Evolutionary conservation across 2,888 invertebrate species (phyloP).

Genomic region (Brenthis daphne): DNA sequence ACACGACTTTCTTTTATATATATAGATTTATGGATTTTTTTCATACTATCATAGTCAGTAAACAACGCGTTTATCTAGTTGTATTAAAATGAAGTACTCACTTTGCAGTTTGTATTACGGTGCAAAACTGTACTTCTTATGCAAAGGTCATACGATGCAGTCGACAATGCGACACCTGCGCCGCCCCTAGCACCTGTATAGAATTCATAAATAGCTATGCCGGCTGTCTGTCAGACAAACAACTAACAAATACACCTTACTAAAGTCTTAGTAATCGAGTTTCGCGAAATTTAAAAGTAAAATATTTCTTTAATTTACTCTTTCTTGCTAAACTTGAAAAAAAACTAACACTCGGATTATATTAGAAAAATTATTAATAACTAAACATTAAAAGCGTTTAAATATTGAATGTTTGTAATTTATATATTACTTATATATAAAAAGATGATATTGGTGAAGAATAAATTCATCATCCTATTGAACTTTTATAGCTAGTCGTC

Average conservation of each 20-base stretch:
- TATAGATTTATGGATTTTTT: not conserved
- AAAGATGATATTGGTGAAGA: constrained; percentile 14
- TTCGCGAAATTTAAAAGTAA: not conserved
- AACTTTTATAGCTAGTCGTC: constrained; percentile 17
- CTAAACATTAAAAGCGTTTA: not conserved
- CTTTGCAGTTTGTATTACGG: constrained; percentile 32
- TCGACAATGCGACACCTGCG: constrained; percentile 74
- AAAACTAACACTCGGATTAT: no score
- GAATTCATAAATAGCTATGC: constrained; percentile 71
- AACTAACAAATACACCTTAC: constrained; percentile 13
- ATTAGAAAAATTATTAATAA: no score
- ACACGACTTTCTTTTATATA: no score
- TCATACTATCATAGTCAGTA: not conserved
- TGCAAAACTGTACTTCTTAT: constrained; percentile 63
- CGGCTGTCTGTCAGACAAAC: constrained; percentile 51
- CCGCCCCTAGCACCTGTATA: constrained; percentile 64
- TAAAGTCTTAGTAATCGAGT: not conserved
- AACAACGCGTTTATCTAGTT: constrained; percentile 21
- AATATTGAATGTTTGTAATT: not conserved
- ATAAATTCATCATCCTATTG: constrained; percentile 18
- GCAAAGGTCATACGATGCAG: constrained; percentile 69
- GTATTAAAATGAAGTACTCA: constrained; percentile 23
- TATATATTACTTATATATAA: not conserved
- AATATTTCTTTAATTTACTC: not conserved
- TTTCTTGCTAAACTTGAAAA: no score